Base-by-base conservation (phyloP, 2,888 invertebrate genomes). In the Rhingia campestris region DNA sequence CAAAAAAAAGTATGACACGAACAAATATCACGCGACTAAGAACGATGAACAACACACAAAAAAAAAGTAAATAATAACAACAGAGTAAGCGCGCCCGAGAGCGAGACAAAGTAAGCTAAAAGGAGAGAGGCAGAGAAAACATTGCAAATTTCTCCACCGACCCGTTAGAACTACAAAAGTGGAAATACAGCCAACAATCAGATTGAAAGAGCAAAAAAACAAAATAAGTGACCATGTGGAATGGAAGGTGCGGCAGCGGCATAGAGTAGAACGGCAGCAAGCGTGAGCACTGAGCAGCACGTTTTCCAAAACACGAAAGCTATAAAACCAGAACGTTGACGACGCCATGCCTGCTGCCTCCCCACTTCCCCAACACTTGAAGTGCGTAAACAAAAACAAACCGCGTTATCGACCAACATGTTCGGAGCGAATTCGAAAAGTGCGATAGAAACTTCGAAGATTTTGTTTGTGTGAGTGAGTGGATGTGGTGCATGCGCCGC, bases 381-480 rank as follows among this genome's bases (percentile, higher is more conserved):
- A 75, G 43, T 70, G 74, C 80, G 84, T 84, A 84, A 84, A 84
- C 80, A 84, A 80, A 84, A 84, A 84, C 84, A 84, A 79, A 74
- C 45, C 9, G 53, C 33, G 66, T 33, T 12, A 32, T 14, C 14
- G 12, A 10, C 14, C 51, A 73, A 43, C 67, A 67, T 72, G 82
- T 58, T 73, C 64, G 58, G n/a, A 6, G 73, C 82, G 82, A 82
- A 82, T 69, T 59, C 35, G n/a, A 45, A 10, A 33, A 7, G 12
- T 22, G 39, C 6, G n/a, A n/a, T n/a, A n/a, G n/a, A n/a, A 75
- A 56, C 49, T 58, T 49, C 54, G 51, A 72, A 59, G 22, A 51
- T 14, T 51, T 59, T 43, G 51, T 9, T 6, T 30, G 6, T 53
- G 35, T 53, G 53, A 3, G 53, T 32, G 35, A n/a, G 12, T 10